These are phyloP conservation scores for Artibeus lituratus DNA, from an alignment of 2,797 vertebrate genomes.

Conservation along the genomic window DNA sequence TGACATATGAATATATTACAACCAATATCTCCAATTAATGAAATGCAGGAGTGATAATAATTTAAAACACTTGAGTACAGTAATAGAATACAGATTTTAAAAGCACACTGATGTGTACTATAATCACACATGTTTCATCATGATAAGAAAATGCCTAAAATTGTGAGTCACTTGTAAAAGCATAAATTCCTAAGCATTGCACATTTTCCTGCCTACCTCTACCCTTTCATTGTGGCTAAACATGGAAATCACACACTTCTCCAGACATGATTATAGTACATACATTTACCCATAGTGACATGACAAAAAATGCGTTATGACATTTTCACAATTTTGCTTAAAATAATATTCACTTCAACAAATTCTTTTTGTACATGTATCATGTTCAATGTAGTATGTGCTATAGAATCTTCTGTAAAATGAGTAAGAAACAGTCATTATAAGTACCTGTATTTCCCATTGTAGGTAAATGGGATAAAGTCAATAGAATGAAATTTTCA, in stretches of 20 bases:
- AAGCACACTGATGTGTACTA: neutral
- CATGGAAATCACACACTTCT: slow-evolving; percentile 49
- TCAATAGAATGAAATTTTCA: neutral
- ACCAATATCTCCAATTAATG: slow-evolving; percentile 68
- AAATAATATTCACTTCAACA: neutral
- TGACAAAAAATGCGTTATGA: neutral
- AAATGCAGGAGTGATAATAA: slow-evolving; percentile 65
- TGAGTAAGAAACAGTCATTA: neutral
- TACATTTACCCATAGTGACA: neutral
- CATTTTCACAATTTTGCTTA: neutral
- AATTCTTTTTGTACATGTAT: neutral
- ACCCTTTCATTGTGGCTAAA: slow-evolving; percentile 3
- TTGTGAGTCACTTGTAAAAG: slow-evolving; percentile 33
- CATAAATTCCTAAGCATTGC: neutral
- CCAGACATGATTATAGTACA: neutral
- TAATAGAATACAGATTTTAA: slow-evolving; percentile 72
- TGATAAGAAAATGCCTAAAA: slow-evolving; percentile 58
- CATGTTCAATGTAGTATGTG: neutral
- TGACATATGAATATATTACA: slow-evolving; percentile 63
- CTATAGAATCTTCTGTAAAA: neutral
- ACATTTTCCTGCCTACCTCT: neutral
- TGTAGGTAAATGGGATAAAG: neutral
- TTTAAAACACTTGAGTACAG: slow-evolving; percentile 60
- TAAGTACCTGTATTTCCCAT: neutral
- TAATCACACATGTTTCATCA: slow-evolving; percentile 20